phyloP scores from a whole-genome alignment of 2,113 vertebrate genomes.

The Lethenteron reissneri region DNA sequence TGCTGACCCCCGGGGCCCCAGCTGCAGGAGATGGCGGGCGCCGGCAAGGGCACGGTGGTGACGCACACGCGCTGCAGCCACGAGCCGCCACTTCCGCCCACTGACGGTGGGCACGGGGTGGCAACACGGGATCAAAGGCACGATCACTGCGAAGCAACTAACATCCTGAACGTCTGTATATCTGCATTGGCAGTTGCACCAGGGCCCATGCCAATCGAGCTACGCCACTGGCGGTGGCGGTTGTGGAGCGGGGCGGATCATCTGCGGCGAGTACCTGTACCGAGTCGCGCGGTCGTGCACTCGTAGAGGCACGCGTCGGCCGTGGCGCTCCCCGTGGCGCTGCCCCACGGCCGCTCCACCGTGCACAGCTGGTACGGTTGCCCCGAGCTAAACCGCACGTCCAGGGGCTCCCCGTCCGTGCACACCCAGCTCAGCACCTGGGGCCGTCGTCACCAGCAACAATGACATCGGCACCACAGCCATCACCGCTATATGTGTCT shows the following conservation, averaged over 20 bases:
- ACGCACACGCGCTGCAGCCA: conserved; percentile 33
- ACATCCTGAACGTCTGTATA: no score
- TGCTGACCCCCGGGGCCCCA: conserved; percentile 20
- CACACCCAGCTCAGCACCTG: conserved; percentile 44
- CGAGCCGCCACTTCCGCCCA: no score
- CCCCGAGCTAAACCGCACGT: conserved; percentile 40
- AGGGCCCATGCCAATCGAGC: no score
- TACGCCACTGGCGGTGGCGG: no score
- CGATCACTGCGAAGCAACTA: no score
- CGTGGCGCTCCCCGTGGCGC: conserved; percentile 21
- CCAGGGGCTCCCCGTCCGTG: conserved; percentile 44
- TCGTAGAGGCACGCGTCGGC: conserved; percentile 47
- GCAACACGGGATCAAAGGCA: no score
- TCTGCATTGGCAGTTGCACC: no score
- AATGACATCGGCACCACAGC: no score
- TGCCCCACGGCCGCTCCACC: conserved; percentile 29
- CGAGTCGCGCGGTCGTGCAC: conserved; percentile 12
- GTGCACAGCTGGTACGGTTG: conserved; percentile 54
- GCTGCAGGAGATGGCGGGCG: conserved; percentile 42
- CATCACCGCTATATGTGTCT: no score
- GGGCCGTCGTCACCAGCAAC: not conserved
- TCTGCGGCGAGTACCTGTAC: no score
- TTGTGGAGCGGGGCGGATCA: no score
- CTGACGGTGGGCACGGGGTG: no score
- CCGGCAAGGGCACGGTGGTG: conserved; percentile 35